These are phyloP conservation scores for Buathra laborator DNA, from an alignment of 2,888 invertebrate species.

Conservation along the genomic window DNA sequence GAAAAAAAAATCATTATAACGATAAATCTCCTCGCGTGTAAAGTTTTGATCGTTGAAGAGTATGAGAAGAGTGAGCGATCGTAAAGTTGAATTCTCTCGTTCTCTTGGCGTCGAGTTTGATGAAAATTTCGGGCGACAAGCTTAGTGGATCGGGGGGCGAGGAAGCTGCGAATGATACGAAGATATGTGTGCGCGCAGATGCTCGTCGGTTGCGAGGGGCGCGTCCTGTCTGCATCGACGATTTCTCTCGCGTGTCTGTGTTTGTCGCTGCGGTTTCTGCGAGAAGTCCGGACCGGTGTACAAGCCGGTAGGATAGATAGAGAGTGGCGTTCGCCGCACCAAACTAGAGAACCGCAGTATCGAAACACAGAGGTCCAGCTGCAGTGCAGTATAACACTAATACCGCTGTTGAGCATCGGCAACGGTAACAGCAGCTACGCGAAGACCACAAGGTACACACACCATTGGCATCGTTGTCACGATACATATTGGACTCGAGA, in stretches of 20 bases:
- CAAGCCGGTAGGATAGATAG: conserved; percentile 17
- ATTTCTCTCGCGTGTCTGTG: conserved; percentile 29
- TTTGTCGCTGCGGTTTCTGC: conserved; percentile 58
- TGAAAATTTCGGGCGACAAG: neutral
- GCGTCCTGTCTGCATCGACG: conserved; percentile 1
- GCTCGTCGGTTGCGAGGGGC: conserved; percentile 8
- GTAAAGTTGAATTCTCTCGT: neutral
- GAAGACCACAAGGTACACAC: conserved; percentile 7
- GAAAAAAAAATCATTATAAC: conserved; percentile 7
- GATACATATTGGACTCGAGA: conserved; percentile 53
- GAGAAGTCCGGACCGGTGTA: conserved; percentile 35
- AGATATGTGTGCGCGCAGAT: neutral
- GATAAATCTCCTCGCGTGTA: conserved; percentile 14
- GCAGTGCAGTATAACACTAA: conserved; percentile 62
- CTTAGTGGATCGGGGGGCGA: neutral
- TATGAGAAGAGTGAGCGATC: neutral
- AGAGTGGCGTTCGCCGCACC: conserved; percentile 36
- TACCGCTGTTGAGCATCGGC: conserved; percentile 25
- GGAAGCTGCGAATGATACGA: conserved; percentile 1
- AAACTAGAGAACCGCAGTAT: conserved; percentile 46
- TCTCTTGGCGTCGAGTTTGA: neutral
- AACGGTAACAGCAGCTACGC: conserved; percentile 17
- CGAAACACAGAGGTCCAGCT: conserved; percentile 54
- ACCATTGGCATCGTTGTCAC: conserved; percentile 42
- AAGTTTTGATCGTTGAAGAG: conserved; percentile 1